These are phyloP conservation scores for Melanogrammus aeglefinus DNA, from an alignment of 2,797 vertebrate genomes.

Conservation along the genomic window DNA sequence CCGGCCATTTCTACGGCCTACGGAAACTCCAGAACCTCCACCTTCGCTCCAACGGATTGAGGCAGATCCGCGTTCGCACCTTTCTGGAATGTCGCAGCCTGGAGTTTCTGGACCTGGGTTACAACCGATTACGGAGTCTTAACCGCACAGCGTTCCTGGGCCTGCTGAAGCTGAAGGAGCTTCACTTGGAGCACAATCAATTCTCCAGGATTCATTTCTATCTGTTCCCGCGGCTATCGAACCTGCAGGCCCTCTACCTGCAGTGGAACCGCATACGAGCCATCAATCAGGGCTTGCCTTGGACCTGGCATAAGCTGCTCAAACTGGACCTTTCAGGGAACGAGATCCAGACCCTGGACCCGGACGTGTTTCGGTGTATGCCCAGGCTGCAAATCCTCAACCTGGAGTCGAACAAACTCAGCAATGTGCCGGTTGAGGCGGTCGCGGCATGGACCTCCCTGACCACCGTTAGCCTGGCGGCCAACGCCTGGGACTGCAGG, in stretches of 20 bases:
- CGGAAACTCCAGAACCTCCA: conserved; percentile 92
- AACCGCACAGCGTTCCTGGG: conserved; percentile 92
- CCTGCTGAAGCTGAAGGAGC: conserved; percentile 86
- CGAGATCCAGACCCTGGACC: conserved; percentile 83
- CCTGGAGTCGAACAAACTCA: conserved; percentile 95
- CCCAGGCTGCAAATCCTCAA: conserved; percentile 92
- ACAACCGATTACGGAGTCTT: conserved; percentile 89
- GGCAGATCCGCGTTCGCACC: conserved; percentile 82
- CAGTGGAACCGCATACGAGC: conserved; percentile 95
- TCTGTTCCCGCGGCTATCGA: conserved; percentile 93
- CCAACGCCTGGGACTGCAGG: conserved; percentile 95
- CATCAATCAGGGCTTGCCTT: conserved; percentile 85
- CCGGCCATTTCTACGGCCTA: conserved; percentile 89
- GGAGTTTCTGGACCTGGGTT: conserved; percentile 93
- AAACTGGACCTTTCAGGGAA: conserved; percentile 96
- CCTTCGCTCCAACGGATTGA: conserved; percentile 88
- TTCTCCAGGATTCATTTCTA: conserved; percentile 96
- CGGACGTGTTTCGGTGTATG: conserved; percentile 88
- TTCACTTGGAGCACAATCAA: conserved; percentile 96
- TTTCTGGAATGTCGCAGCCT: conserved; percentile 95
- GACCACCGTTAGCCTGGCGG: conserved; percentile 86
- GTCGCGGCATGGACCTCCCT: conserved; percentile 90
- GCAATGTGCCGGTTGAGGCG: conserved; percentile 86
- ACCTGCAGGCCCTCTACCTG: conserved; percentile 89
- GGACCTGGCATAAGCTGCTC: conserved; percentile 92